Evolutionary conservation across 1,140 invertebrate species (phyloP).

Genomic region (Platorchestia sp.): DNA sequence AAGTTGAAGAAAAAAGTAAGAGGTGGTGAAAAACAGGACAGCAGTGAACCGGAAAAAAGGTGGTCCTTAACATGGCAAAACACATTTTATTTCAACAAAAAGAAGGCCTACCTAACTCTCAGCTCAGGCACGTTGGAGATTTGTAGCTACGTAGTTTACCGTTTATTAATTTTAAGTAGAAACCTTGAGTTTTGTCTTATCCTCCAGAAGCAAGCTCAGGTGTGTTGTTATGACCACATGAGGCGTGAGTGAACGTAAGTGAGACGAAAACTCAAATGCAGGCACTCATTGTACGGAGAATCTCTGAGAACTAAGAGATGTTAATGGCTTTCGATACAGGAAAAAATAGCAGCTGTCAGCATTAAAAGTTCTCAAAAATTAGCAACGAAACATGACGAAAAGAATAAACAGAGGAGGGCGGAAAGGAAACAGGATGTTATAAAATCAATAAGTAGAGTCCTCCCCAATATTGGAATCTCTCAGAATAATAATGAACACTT

Average conservation of each 20-base stretch:
- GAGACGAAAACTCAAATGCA: background rate
- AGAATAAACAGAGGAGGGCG: background rate
- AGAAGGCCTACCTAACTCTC: no score
- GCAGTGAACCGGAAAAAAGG: no score
- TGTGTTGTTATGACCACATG: background rate
- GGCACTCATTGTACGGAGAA: background rate
- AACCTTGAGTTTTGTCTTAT: background rate
- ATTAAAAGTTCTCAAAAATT: background rate
- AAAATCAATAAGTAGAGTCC: no score
- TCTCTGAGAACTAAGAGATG: background rate
- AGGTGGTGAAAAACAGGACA: no score
- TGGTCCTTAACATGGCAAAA: no score
- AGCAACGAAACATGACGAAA: background rate
- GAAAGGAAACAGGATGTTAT: background rate
- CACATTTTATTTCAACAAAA: no score
- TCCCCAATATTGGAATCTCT: no score
- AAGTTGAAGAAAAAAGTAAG: no score
- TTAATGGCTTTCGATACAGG: background rate
- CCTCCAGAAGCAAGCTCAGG: background rate
- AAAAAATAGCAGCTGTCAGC: background rate
- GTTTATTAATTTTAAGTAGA: background rate
- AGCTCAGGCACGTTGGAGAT: background rate
- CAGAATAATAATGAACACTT: no score
- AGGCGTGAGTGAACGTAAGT: background rate
- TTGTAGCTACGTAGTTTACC: no score